Evolutionary conservation across 2,113 vertebrate genomes (phyloP).

Genomic region (Oriolus oriolus): DNA sequence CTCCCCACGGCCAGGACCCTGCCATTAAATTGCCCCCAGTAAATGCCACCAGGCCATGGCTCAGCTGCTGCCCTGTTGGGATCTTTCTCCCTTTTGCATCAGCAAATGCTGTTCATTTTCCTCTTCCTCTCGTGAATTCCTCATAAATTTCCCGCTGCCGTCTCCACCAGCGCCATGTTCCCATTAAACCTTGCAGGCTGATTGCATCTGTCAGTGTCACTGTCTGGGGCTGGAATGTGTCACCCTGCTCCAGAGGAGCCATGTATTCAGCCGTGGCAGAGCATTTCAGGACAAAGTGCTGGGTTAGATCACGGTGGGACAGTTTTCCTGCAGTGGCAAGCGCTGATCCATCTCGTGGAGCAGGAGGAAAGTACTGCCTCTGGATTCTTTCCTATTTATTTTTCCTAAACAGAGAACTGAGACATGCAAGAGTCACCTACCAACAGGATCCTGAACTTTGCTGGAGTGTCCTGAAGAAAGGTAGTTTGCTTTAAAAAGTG

Average conservation of each 20-base stretch:
- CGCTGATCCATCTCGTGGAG: neutral
- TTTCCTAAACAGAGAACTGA: slow-evolving; percentile 56
- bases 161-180: neutral
- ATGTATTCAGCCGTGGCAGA: slow-evolving; percentile 23
- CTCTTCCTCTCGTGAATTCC: neutral
- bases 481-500: neutral
- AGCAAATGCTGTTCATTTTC: neutral
- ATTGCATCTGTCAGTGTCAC: slow-evolving; percentile 56
- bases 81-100: neutral
- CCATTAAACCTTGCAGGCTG: slow-evolving; percentile 20
- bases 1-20: neutral
- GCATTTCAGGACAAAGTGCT: slow-evolving; percentile 63
- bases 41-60: neutral
- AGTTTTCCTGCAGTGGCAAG: neutral
- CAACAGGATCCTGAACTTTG: neutral
- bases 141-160: neutral
- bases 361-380: neutral
- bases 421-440: neutral
- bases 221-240: slow-evolving; percentile 55
- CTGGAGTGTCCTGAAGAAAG: neutral
- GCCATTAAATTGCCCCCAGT: neutral
- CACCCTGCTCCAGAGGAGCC: slow-evolving; percentile 11
- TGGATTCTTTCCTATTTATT: slow-evolving; percentile 63
- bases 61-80: neutral
- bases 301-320: slow-evolving; percentile 42